Evolutionary conservation across 2,797 vertebrate genomes (phyloP), one percentile per base, ranked within the genome.

Genomic region (Sebastes matsubarae): DNA sequence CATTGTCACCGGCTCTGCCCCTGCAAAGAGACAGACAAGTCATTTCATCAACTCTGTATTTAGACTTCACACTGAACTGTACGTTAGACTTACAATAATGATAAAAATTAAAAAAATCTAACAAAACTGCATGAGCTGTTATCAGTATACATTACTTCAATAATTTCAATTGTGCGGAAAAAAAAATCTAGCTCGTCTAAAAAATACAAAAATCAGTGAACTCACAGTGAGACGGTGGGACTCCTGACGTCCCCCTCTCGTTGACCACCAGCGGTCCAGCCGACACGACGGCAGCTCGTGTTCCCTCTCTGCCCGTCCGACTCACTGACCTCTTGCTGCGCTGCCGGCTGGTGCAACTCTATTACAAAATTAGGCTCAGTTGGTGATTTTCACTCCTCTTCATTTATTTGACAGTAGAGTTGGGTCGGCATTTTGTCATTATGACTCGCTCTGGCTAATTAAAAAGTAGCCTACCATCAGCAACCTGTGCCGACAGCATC

Each of bases 251-350:
- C 6, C 1, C 46, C 16, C 32, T 81, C 8, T 1, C n/a, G 72
- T 20, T 57, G 75, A 95, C 82, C 6, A 89, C 5, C 68, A 95
- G 72, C 29, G 94, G 94, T 46, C 94, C 94, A n/a, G 87, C 94
- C 2, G 93, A 94, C 54, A 95, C 93, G 0, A 94, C 81, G 9
- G 85, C 79, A 1, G 75, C 77, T 54, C 0, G 72, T 74, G 50
- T 81, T 13, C 46, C 2, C 2, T 5, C n/a, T 12, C 32, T 1
- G 16, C 77, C 64, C 5, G 4, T 27, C n/a, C 20, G 58, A n/a
- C 10, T 73, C 16, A 16, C 55, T 0, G 86, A 90, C 68, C 93
- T 90, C 84, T 76, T 91, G 14, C 6, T 7, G 16, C 57, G 89
- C 38, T 25, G 69, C 22, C 54, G 69, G 46, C 32, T 61, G 75